Percentiles rank a stretch among this genome's conserved stretches.
phyloP scores from a whole-genome alignment of 2,797 vertebrate genomes.

The Silurus lanzhouensis region DNA sequence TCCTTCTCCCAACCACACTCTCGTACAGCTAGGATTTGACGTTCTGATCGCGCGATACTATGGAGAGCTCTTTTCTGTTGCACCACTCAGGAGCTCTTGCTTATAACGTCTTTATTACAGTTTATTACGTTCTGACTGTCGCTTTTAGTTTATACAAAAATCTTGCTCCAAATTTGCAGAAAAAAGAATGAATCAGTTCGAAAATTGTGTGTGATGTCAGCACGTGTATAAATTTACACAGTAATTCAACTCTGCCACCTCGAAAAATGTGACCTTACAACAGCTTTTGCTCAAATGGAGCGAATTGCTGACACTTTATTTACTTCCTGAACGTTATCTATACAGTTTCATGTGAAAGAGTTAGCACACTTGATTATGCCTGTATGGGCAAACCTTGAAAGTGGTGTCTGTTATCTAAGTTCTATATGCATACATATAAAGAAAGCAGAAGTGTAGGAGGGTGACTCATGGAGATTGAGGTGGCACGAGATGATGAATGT shows the following conservation, averaged over 20 bases:
- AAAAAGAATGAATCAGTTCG: neutral
- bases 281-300: neutral
- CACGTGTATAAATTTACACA: neutral
- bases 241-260: neutral
- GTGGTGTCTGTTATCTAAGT: slow-evolving; percentile 26
- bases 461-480: slow-evolving; percentile 44
- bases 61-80: neutral
- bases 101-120: neutral
- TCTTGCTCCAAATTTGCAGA: neutral
- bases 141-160: neutral
- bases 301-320: neutral
- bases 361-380: slow-evolving; percentile 40
- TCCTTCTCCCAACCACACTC: neutral
- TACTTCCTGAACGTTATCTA: neutral
- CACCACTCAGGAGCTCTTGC: neutral
- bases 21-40: neutral
- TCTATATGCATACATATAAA: slow-evolving; percentile 50
- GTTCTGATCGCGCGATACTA: neutral
- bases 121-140: neutral
- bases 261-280: neutral
- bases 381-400: slow-evolving; percentile 38
- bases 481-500: slow-evolving; percentile 51
- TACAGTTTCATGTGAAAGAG: neutral
- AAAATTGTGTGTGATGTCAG: neutral
- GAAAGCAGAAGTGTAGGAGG: slow-evolving; percentile 15